Evolutionary conservation across 2,888 invertebrate genomes (phyloP).

Genomic region (Pachymerium ferrugineum): DNA sequence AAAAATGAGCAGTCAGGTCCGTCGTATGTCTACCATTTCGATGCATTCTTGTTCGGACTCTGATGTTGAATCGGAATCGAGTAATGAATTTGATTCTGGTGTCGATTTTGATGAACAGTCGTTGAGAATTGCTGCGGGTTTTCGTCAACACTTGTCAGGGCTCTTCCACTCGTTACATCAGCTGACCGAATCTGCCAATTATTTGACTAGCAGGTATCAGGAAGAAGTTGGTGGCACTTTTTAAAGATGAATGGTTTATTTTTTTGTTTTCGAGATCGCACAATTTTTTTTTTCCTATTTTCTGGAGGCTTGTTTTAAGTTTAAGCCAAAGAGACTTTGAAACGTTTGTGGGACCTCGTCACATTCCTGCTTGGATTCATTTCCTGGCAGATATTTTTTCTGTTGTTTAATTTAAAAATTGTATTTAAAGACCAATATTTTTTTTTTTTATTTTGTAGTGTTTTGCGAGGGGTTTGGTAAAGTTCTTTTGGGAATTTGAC

Average conservation of each 20-base stretch:
- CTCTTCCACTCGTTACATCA: slow-evolving; percentile 75
- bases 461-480: too few species aligned
- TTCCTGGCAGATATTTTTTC: too few species aligned
- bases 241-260: not conserved
- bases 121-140: slow-evolving; percentile 61
- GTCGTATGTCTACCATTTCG: slow-evolving; percentile 70
- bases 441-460: too few species aligned
- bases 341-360: too few species aligned
- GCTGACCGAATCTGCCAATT: slow-evolving; percentile 80
- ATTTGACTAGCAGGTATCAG: slow-evolving; percentile 81
- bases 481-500: too few species aligned
- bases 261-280: not conserved
- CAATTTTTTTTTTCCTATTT: not conserved
- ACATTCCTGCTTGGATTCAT: too few species aligned
- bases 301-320: too few species aligned
- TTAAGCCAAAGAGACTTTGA: too few species aligned
- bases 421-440: too few species aligned
- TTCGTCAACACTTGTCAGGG: slow-evolving; percentile 75
- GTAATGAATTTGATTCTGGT: slow-evolving; percentile 50
- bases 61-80: slow-evolving; percentile 73
- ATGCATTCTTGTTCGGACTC: slow-evolving; percentile 55
- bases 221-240: slow-evolving; percentile 68
- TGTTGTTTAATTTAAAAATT: too few species aligned
- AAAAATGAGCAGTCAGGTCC: slow-evolving; percentile 43
- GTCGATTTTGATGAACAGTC: slow-evolving; percentile 50